Percentiles rank a stretch among this genome's conserved stretches.
These are phyloP conservation scores for Sebastes matsubarae DNA, from an alignment of 2,797 vertebrate species.

Conservation along the genomic window DNA sequence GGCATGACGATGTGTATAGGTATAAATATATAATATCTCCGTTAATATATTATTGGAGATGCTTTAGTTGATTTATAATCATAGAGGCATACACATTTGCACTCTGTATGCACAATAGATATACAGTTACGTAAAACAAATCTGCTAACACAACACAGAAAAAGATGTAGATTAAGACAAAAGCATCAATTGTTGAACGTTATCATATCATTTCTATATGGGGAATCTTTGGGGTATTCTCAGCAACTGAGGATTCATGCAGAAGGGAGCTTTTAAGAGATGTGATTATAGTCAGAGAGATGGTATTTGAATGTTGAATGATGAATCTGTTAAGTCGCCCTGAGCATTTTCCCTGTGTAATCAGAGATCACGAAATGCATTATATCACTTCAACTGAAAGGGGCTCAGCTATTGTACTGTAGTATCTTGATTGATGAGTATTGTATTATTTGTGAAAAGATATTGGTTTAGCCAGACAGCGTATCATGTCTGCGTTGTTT, in stretches of 20 bases:
- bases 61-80: conserved; percentile 10
- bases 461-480: conserved; percentile 13
- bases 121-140: background rate
- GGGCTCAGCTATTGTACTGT: conserved; percentile 22
- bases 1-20: background rate
- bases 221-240: conserved; percentile 8
- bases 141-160: background rate
- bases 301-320: conserved; percentile 51
- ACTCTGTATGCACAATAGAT: background rate
- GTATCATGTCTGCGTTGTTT: conserved; percentile 17
- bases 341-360: conserved; percentile 53
- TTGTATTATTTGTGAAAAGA: conserved; percentile 35
- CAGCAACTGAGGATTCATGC: conserved; percentile 7
- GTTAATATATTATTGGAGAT: background rate
- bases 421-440: conserved; percentile 44
- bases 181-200: background rate
- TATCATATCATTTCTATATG: background rate
- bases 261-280: conserved; percentile 35
- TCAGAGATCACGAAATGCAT: conserved; percentile 55
- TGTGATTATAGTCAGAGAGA: conserved; percentile 32
- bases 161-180: conserved; percentile 17
- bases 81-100: background rate
- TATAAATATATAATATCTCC: too few species aligned
- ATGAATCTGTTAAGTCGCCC: conserved; percentile 50
- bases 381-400: conserved; percentile 41